These are phyloP conservation scores for Agapetus fuscipes DNA, from an alignment of 2,888 invertebrate species.

Conservation along the genomic window DNA sequence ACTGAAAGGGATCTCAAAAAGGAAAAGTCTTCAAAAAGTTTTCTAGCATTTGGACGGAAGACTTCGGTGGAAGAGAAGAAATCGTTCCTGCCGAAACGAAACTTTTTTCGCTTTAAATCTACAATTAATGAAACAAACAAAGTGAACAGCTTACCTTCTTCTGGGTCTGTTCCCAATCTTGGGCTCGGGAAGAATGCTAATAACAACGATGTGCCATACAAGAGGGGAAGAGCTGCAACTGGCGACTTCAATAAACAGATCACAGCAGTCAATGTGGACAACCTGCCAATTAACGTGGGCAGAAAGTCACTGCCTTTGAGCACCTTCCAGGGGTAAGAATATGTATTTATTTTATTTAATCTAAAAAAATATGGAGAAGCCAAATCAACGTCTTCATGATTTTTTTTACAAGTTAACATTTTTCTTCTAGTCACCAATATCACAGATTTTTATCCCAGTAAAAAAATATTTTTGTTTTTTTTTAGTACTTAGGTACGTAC, in stretches of 20 bases:
- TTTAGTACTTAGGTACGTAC: too few species aligned
- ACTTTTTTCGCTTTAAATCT: constrained; percentile 7
- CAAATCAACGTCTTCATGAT: too few species aligned
- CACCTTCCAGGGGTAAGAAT: too few species aligned
- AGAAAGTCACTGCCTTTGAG: constrained; percentile 1
- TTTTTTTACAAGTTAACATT: too few species aligned
- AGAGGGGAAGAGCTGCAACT: neutral
- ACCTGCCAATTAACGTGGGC: neutral
- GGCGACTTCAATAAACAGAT: constrained; percentile 3
- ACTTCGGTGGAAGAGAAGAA: constrained; percentile 2
- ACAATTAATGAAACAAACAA: neutral
- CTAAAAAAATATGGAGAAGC: too few species aligned
- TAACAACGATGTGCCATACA: constrained; percentile 13
- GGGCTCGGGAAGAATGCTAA: constrained; percentile 11
- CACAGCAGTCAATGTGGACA: neutral
- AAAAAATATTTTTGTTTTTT: too few species aligned
- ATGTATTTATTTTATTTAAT: too few species aligned
- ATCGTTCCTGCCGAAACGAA: constrained; percentile 1
- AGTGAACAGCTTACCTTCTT: neutral
- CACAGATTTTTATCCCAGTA: too few species aligned
- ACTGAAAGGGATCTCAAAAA: too few species aligned
- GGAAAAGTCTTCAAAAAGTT: too few species aligned
- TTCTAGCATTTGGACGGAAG: constrained; percentile 5
- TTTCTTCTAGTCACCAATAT: too few species aligned
- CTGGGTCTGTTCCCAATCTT: constrained; percentile 14